These are phyloP conservation scores for Drosophila ironensis DNA, from an alignment of 1,140 invertebrate genomes.

Conservation along the genomic window DNA sequence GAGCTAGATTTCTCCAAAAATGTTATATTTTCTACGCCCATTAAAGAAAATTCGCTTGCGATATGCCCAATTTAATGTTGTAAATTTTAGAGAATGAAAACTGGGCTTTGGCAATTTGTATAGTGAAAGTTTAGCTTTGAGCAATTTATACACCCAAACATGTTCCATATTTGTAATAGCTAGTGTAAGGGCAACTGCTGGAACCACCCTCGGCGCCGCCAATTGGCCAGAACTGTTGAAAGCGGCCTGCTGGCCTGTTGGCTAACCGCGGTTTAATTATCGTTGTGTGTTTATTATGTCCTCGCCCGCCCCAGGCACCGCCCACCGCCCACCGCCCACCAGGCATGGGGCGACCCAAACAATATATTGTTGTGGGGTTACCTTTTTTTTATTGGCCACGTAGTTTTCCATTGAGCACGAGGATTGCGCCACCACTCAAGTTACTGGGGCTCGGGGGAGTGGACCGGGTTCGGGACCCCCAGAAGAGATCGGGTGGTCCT, in stretches of 20 bases:
- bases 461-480: conserved; percentile 9
- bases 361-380: conserved; percentile 26
- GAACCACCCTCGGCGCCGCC: conserved; percentile 4
- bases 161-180: background rate
- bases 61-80: no score
- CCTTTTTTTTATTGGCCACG: conserved; percentile 11
- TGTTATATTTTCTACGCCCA: no score
- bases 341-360: conserved; percentile 11
- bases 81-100: no score
- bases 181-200: no score
- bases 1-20: no score
- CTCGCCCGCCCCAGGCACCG: conserved; percentile 5
- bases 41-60: no score
- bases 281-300: conserved; percentile 46
- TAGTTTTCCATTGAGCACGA: conserved; percentile 31
- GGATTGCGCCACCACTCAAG: conserved; percentile 28
- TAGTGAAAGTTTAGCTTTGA: no score
- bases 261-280: conserved; percentile 40
- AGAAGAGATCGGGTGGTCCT: conserved; percentile 21
- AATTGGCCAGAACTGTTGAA: conserved; percentile 27
- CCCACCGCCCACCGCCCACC: conserved; percentile 24
- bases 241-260: conserved; percentile 15
- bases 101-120: no score
- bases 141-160: background rate
- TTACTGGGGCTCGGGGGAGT: background rate